Percentiles rank a stretch among this genome's conserved stretches.
These are phyloP conservation scores for Dasysyrphus tricinctus DNA, from an alignment of 2,888 invertebrate species.

Conservation along the genomic window DNA sequence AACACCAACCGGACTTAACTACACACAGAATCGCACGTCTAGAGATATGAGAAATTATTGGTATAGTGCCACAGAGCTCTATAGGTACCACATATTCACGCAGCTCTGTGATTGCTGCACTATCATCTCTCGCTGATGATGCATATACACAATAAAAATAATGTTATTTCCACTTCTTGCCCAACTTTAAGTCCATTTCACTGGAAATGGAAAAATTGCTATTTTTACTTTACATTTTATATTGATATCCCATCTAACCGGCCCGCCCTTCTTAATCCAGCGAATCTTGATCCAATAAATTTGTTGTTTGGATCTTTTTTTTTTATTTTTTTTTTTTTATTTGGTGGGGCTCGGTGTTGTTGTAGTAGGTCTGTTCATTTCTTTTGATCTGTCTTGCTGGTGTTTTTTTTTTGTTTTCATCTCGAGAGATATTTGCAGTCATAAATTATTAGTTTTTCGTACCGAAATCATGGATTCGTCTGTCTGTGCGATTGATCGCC, in stretches of 20 bases:
- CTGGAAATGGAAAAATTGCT: slow-evolving; percentile 73
- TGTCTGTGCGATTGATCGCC: slow-evolving; percentile 56
- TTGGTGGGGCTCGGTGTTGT: slow-evolving; percentile 1
- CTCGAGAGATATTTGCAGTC: slow-evolving; percentile 43
- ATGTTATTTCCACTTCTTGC: slow-evolving; percentile 60
- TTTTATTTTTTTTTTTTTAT: not conserved
- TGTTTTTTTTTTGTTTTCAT: slow-evolving; percentile 23
- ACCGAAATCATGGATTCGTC: slow-evolving; percentile 54
- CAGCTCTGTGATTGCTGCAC: slow-evolving; percentile 38
- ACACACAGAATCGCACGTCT: slow-evolving; percentile 39
- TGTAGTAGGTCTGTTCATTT: slow-evolving; percentile 36
- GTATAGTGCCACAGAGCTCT: slow-evolving; percentile 36
- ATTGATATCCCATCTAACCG: slow-evolving; percentile 74
- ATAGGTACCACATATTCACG: not conserved
- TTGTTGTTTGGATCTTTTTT: slow-evolving; percentile 62
- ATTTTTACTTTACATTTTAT: slow-evolving; percentile 69
- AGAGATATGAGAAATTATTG: slow-evolving; percentile 68
- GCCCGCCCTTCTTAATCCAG: slow-evolving; percentile 71
- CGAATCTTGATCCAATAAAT: slow-evolving; percentile 75
- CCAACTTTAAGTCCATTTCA: slow-evolving; percentile 59
- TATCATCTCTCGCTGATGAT: slow-evolving; percentile 22
- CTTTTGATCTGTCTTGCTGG: slow-evolving; percentile 56
- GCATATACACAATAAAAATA: slow-evolving; percentile 49
- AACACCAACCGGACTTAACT: slow-evolving; percentile 13
- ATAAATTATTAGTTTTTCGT: slow-evolving; percentile 66